Evolutionary conservation across 2,888 invertebrate genomes (phyloP).

Genomic region (Platycheirus albimanus): DNA sequence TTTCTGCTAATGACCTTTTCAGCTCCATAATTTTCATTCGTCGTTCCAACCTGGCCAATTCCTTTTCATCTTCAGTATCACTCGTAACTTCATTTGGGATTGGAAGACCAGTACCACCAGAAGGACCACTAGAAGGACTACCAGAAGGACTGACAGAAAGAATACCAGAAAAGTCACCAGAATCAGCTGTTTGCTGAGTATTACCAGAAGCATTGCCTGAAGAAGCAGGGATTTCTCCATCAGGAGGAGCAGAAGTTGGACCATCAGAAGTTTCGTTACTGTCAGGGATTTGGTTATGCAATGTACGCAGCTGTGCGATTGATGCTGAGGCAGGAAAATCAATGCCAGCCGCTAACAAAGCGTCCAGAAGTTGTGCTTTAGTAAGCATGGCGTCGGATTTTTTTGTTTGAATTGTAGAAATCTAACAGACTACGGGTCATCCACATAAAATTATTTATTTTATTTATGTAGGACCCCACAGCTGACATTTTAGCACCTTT

Average conservation of each 20-base stretch:
- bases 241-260: too few relatives aligned
- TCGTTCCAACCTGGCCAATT: too few relatives aligned
- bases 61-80: too few relatives aligned
- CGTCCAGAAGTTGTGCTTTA: too few relatives aligned
- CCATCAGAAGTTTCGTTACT: background rate
- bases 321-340: background rate
- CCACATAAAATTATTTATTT: background rate
- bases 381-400: too few relatives aligned
- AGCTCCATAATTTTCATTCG: background rate
- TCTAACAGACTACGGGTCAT: background rate
- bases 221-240: background rate
- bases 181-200: background rate
- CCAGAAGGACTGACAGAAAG: too few relatives aligned
- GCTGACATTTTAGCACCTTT: background rate
- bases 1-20: background rate
- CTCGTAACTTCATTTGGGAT: too few relatives aligned
- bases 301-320: background rate
- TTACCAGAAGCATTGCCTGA: too few relatives aligned
- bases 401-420: background rate
- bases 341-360: too few relatives aligned
- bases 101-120: too few relatives aligned
- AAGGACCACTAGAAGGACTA: too few relatives aligned
- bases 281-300: background rate
- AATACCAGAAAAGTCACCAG: too few relatives aligned
- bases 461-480: conserved; percentile 10